Evolutionary conservation across 2,888 invertebrate genomes (phyloP).

Genomic region (Noctua pronuba): DNA sequence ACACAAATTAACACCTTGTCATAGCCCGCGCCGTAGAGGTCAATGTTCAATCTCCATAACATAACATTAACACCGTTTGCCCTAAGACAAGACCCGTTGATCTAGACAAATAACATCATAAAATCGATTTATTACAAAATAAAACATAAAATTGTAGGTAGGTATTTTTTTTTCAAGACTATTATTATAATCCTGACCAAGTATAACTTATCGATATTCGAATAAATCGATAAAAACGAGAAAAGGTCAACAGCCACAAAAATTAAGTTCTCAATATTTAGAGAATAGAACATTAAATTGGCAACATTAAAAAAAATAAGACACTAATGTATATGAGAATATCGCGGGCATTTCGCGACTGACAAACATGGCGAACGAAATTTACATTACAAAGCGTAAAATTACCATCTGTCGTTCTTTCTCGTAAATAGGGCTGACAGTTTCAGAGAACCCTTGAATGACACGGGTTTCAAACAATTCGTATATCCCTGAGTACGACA

Average conservation of each 20-base stretch:
- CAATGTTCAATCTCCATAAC: slow-evolving; percentile 44
- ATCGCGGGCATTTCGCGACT: slow-evolving; percentile 56
- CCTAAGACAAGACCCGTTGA: slow-evolving; percentile 24
- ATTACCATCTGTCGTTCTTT: slow-evolving; percentile 68
- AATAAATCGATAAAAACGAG: slow-evolving; percentile 62
- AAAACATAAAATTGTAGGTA: slow-evolving; percentile 28
- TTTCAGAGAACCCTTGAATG: background rate
- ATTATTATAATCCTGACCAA: slow-evolving; percentile 47
- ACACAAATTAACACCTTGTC: slow-evolving; percentile 21
- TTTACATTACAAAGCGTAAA: slow-evolving; percentile 73
- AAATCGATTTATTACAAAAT: slow-evolving; percentile 52
- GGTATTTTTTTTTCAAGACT: slow-evolving; percentile 15
- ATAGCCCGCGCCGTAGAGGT: slow-evolving; percentile 26
- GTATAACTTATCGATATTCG: slow-evolving; percentile 58
- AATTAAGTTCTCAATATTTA: slow-evolving; percentile 52
- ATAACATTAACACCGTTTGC: slow-evolving; percentile 4
- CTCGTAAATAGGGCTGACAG: slow-evolving; percentile 62
- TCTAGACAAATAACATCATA: slow-evolving; percentile 43
- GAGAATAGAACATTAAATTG: slow-evolving; percentile 49
- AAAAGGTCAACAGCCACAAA: slow-evolving; percentile 72
- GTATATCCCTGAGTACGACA: background rate
- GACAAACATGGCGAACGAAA: slow-evolving; percentile 67
- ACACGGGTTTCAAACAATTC: background rate
- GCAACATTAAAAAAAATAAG: slow-evolving; percentile 16
- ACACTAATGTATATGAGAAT: slow-evolving; percentile 44